phyloP scores from a whole-genome alignment of 1,140 invertebrate species.

The Panagrolaimus sp. region DNA sequence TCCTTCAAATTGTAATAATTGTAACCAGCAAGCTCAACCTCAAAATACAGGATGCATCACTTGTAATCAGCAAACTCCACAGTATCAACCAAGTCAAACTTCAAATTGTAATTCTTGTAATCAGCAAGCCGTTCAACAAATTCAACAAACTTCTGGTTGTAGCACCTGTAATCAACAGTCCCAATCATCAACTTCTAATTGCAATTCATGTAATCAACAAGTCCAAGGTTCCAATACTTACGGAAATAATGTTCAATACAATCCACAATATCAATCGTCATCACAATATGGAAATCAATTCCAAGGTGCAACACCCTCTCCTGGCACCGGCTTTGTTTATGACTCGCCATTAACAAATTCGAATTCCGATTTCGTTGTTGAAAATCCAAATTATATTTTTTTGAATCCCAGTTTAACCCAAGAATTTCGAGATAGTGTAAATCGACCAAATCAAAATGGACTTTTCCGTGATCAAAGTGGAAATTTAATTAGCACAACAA shows the following conservation, averaged over 20 bases:
- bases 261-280: background rate
- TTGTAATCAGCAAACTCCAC: no score
- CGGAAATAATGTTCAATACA: background rate
- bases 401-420: constrained; percentile 12
- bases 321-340: background rate
- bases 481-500: constrained; percentile 15
- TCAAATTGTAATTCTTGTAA: no score
- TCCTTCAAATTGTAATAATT: no score
- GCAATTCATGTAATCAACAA: background rate
- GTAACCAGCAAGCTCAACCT: no score
- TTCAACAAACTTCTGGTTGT: no score
- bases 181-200: background rate
- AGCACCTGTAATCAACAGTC: no score
- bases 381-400: constrained; percentile 40
- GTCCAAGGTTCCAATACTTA: background rate
- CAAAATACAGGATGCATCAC: no score
- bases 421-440: background rate
- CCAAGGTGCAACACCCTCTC: constrained; percentile 20
- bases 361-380: constrained; percentile 11
- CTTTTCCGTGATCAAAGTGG: constrained; percentile 22
- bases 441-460: background rate
- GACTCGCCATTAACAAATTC: constrained; percentile 1
- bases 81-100: no score
- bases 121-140: no score
- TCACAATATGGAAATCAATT: constrained; percentile 17